Percentiles rank a stretch among this genome's conserved stretches.
Conservation (phyloP, 2,888 invertebrate species). For the Nemapogon koenigi region DNA sequence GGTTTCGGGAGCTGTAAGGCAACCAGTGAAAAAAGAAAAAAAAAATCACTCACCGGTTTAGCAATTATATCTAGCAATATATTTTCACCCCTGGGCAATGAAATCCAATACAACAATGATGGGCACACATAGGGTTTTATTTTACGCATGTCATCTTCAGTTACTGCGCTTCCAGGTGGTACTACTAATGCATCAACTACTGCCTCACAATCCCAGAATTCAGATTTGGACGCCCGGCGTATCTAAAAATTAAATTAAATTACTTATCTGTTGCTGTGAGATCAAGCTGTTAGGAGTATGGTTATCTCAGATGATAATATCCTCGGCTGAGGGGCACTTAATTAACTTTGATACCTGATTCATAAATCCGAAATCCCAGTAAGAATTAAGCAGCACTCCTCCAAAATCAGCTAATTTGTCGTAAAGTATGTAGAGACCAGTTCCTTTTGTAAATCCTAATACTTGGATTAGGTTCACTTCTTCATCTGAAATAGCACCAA, state of each 20-base stretch:
- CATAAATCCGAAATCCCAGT: slow-evolving; percentile 54
- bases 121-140: slow-evolving; percentile 47
- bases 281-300: too few species aligned
- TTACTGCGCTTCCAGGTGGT: slow-evolving; percentile 33
- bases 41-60: slow-evolving; percentile 54
- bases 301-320: too few species aligned
- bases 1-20: too few species aligned
- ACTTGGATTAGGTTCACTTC: slow-evolving; percentile 38
- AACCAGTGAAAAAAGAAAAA: too few species aligned
- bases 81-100: slow-evolving; percentile 50
- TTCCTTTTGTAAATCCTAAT: slow-evolving; percentile 46
- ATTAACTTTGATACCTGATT: slow-evolving; percentile 48
- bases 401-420: slow-evolving; percentile 44
- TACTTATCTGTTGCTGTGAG: too few species aligned
- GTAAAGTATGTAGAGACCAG: slow-evolving; percentile 41
- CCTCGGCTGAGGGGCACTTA: too few species aligned
- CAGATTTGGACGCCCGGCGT: slow-evolving; percentile 35
- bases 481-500: slow-evolving; percentile 37
- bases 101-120: slow-evolving; percentile 50
- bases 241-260: slow-evolving; percentile 24
- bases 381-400: slow-evolving; percentile 47
- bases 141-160: slow-evolving; percentile 23
- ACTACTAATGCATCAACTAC: slow-evolving; percentile 34
- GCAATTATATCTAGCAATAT: slow-evolving; percentile 43
- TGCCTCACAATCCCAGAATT: slow-evolving; percentile 55